Conservation (phyloP, 1,140 invertebrate genomes). For the Drosophila tsacasi region DNA sequence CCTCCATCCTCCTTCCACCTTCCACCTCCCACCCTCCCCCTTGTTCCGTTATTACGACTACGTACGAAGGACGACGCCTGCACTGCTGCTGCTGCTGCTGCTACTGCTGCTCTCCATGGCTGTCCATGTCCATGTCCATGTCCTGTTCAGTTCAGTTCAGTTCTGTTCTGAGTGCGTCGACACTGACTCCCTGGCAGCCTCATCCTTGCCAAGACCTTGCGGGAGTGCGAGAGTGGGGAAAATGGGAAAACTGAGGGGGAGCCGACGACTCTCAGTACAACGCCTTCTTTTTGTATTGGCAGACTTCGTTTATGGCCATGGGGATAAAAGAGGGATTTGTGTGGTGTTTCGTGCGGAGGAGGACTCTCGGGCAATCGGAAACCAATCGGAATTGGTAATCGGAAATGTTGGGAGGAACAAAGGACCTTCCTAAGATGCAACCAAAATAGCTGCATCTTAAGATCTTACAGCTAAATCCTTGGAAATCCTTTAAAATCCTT, state of each 20-base stretch:
- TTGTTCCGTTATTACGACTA: constrained; percentile 7
- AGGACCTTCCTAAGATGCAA: constrained; percentile 11
- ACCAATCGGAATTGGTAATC: constrained; percentile 56
- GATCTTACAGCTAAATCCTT: neutral
- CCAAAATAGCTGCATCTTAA: neutral
- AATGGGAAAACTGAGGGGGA: too few species aligned
- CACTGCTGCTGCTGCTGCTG: constrained; percentile 16
- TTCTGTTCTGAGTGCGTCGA: constrained; percentile 71
- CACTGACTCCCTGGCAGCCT: constrained; percentile 53
- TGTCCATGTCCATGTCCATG: constrained; percentile 43
- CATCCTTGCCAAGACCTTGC: constrained; percentile 36
- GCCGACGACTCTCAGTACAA: constrained; percentile 42
- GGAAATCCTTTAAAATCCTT: neutral
- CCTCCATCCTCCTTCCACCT: neutral
- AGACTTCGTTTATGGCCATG: constrained; percentile 48
- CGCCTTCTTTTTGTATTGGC: constrained; percentile 54
- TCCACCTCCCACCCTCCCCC: neutral
- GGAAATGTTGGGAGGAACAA: constrained; percentile 39
- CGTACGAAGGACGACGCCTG: constrained; percentile 57
- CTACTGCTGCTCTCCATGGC: constrained; percentile 19
- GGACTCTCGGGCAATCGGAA: constrained; percentile 46
- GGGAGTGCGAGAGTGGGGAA: neutral
- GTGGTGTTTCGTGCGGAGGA: constrained; percentile 26
- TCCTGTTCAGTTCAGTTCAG: constrained; percentile 36
- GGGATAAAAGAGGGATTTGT: constrained; percentile 44